Base-by-base conservation (phyloP, 30 jellyfish, hydroid and myxozoan genomes). In the Sanderia malayensis region DNA sequence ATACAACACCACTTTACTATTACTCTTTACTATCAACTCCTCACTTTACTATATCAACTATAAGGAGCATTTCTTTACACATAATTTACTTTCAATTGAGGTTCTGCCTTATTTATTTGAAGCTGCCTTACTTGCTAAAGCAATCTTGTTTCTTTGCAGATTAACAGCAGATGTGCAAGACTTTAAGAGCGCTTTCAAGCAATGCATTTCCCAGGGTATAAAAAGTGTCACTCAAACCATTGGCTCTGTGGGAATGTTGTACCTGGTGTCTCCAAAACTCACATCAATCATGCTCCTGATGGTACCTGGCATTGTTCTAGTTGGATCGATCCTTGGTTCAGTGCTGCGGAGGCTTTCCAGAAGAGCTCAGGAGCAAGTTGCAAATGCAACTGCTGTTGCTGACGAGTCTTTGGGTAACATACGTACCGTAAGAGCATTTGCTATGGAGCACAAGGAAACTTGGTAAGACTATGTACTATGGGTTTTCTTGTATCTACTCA, bases 351-450 rank as follows among this genome's bases (percentile, higher is more conserved):
- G 63, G 80, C 46, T 92, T 25, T 92, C 98, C 31, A 68, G 88
- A 44, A 75, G 53, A 20, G 88, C 98, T 1, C 98, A 92, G 78
- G 98, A 92, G 70, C 98, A 92, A 44, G 88, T 92, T 57, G 89
- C 98, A 21, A 86, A 68, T 29, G 95, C 98, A 18, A 84, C 94
- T 52, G 88, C 93, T 0, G 95, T 92, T 41, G 98, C 98, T 45
- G 96, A 92, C 22, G 98, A 92, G 86, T 93, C 98, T 1, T 28
- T 92, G 29, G 73, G 96, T 30, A 92, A 92, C 75, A 83, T 92
- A 44, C 73, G 98, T 58, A 92, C 98, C 4, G 98, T 92, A 0
- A 58, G 95, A n/a, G 96, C 98, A 22, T 92, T 92, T 84, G 98
- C 98, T 2, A 92, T 92, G 98, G 98, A 92, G 61, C 74, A 73